Percentiles rank a stretch among this genome's conserved stretches.
phyloP scores from a whole-genome alignment of 2,113 vertebrate genomes.

The Toxostoma redivivum region DNA sequence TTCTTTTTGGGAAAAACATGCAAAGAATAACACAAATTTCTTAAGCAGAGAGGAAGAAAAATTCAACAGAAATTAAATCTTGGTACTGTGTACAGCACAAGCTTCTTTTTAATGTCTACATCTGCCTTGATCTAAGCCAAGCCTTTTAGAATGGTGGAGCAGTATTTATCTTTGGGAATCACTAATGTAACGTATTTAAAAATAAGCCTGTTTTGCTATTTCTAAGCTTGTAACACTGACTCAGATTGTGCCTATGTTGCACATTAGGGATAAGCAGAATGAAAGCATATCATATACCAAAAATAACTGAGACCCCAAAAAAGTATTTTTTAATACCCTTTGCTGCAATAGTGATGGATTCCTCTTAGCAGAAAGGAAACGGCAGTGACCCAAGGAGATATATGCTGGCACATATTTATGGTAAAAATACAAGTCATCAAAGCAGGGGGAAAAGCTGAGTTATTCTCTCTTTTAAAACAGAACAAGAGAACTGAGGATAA shows the following conservation, averaged over 20 bases:
- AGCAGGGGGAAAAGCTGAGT: background rate
- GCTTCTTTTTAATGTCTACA: background rate
- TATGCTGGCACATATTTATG: background rate
- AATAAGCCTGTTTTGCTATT: background rate
- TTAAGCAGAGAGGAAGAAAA: background rate
- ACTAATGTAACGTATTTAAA: background rate
- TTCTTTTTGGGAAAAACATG: constrained; percentile 1
- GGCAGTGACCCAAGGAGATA: background rate
- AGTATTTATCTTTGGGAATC: background rate
- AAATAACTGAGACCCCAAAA: background rate
- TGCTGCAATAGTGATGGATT: background rate
- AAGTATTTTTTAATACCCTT: background rate
- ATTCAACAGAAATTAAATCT: background rate
- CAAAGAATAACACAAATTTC: constrained; percentile 2
- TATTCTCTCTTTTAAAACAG: background rate
- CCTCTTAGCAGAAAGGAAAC: background rate
- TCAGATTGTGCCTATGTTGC: background rate
- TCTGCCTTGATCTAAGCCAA: background rate
- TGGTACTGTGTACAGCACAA: background rate
- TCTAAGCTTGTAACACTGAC: background rate
- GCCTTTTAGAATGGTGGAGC: background rate
- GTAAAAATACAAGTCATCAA: background rate
- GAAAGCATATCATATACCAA: background rate
- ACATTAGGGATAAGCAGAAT: background rate
- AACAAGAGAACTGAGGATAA: background rate